Percentiles rank a stretch among this genome's conserved stretches.
Evolutionary conservation across 2,113 vertebrate species (phyloP).

Genomic region (Sinosuthora webbiana): DNA sequence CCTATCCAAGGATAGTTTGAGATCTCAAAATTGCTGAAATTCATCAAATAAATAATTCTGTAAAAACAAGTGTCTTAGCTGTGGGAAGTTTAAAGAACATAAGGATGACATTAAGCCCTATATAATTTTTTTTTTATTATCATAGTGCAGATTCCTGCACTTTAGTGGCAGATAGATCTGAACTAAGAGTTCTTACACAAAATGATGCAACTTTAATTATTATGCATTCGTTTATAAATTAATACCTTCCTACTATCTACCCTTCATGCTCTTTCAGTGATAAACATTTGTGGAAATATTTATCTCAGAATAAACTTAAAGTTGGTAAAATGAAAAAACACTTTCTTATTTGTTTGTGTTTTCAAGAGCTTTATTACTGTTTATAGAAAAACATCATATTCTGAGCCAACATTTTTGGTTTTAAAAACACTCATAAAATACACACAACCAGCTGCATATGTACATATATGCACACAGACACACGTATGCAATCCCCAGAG

Average conservation of each 20-base stretch:
- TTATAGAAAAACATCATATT: neutral
- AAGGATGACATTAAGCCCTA: neutral
- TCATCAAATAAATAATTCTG: neutral
- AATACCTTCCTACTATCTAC: neutral
- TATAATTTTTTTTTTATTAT: neutral
- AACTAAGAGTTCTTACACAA: neutral
- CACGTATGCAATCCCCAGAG: neutral
- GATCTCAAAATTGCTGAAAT: neutral
- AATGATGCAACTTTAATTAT: neutral
- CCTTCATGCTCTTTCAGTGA: neutral
- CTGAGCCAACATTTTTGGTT: conserved; percentile 10
- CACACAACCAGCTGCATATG: neutral
- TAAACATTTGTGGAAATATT: neutral
- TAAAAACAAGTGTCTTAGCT: neutral
- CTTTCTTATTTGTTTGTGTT: neutral
- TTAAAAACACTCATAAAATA: neutral
- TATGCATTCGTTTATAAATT: neutral
- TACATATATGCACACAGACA: neutral
- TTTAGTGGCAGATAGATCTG: neutral
- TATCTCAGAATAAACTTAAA: neutral
- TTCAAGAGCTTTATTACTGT: neutral
- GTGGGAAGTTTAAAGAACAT: neutral
- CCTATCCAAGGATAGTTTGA: neutral
- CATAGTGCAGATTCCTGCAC: neutral
- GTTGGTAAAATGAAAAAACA: neutral